Base-by-base conservation (phyloP, 2,888 invertebrate genomes). In the Spodoptera picta region DNA sequence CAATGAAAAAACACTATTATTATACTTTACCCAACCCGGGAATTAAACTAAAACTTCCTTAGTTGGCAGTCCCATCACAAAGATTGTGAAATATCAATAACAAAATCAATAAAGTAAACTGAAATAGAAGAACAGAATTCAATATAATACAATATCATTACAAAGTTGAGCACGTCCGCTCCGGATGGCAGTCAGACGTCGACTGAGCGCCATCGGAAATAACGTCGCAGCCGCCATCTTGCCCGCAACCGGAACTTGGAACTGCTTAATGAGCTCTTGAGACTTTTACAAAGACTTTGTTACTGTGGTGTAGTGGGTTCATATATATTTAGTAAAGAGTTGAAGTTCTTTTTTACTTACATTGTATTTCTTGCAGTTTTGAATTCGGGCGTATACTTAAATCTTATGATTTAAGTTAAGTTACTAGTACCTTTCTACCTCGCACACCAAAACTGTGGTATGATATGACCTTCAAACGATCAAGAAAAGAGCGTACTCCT, bases 201-300 rank as follows among this genome's bases (percentile, higher is more conserved):
- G 57, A 73, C 65, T 80, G 79, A 71, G 67, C 63, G 24, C 56
- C 63, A 61, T 67, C 75, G 82, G 82, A 81, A 77, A 75, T 74
- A 66, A 69, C 65, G 51, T 70, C 69, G 77, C 77, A 75, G 82
- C 75, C 78, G 82, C 82, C 81, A 77, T 82, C 66, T 79, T 77
- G 69, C 56, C 61, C 49, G 56, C 63, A 19, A 69, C 52, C 80
- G 82, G 80, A 81, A 75, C 66, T 58, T 47, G 50, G 68, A 69
- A 73, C 64, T 63, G 64, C 67, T 59, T 80, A 82, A 82, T 78
- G 82, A 82, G 81, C 69, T 70, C 73, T 72, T 52, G 73, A 73
- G 75, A 72, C 80, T 74, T 60, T 49, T 44, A 31, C 36, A 47
- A 48, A 48, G 41, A 19, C 3, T 41, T 47, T 42, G 43, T 27